Conservation (phyloP, 2,888 invertebrate species). For the Perizoma affinitatum region DNA sequence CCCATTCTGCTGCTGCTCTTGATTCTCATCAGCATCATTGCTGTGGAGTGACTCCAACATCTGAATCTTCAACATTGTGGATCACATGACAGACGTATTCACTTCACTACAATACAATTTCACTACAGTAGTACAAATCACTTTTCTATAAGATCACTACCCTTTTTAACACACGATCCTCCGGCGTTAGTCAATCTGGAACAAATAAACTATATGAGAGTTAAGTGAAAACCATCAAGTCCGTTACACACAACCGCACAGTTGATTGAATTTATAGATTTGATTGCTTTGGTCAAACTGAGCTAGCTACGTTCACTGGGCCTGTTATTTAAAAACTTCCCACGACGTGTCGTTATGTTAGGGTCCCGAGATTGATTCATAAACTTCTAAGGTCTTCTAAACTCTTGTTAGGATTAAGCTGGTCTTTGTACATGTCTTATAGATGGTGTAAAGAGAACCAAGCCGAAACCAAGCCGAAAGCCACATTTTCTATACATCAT, state of each 20-base stretch:
- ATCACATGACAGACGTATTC: conserved; percentile 70
- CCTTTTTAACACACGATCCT: too few relatives aligned
- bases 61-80: conserved; percentile 89
- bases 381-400: too few relatives aligned
- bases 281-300: conserved; percentile 1
- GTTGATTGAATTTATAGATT: conserved; percentile 2
- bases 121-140: conserved; percentile 20
- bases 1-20: conserved; percentile 74
- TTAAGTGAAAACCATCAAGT: neutral
- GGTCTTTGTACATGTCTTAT: too few relatives aligned
- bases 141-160: neutral
- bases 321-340: too few relatives aligned
- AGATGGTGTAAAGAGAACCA: too few relatives aligned
- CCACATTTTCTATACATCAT: too few relatives aligned
- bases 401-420: too few relatives aligned
- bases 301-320: too few relatives aligned
- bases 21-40: conserved; percentile 83
- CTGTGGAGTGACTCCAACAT: conserved; percentile 90
- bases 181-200: conserved; percentile 48
- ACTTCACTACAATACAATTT: conserved; percentile 41
- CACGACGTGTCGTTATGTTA: too few relatives aligned
- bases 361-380: too few relatives aligned
- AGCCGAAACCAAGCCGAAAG: too few relatives aligned
- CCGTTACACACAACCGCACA: conserved; percentile 1
- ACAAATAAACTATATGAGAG: conserved; percentile 34